Percentiles rank a stretch among this genome's conserved stretches.
phyloP scores from a whole-genome alignment of 2,113 vertebrate species.

The Vireo altiloquus region DNA sequence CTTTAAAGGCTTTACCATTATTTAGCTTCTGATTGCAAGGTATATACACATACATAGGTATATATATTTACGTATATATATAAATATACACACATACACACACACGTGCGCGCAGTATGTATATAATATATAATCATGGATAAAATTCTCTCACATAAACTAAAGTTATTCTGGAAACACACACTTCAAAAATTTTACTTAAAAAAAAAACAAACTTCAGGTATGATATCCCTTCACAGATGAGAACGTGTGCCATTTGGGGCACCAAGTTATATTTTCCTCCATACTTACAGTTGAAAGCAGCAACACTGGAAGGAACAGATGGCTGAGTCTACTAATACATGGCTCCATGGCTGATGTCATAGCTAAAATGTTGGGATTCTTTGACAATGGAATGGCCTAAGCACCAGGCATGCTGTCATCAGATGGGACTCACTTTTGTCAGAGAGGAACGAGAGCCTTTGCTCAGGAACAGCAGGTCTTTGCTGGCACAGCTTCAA shows the following conservation, averaged over 20 bases:
- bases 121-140: neutral
- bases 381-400: neutral
- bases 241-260: neutral
- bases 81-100: neutral
- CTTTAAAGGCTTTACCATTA: neutral
- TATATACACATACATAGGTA: too few relatives aligned
- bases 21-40: neutral
- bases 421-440: neutral
- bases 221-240: neutral
- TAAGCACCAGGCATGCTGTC: neutral
- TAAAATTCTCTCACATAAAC: neutral
- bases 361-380: neutral
- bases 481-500: neutral
- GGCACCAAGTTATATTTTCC: neutral
- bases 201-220: neutral
- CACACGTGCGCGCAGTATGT: too few relatives aligned
- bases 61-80: neutral
- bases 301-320: neutral
- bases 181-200: neutral
- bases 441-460: neutral
- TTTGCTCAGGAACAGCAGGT: fast-evolving
- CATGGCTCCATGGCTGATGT: neutral
- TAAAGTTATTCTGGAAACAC: neutral
- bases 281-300: neutral
- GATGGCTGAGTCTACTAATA: neutral